Conservation (phyloP, 1,140 invertebrate species). For the Zaprionus camerounensis region DNA sequence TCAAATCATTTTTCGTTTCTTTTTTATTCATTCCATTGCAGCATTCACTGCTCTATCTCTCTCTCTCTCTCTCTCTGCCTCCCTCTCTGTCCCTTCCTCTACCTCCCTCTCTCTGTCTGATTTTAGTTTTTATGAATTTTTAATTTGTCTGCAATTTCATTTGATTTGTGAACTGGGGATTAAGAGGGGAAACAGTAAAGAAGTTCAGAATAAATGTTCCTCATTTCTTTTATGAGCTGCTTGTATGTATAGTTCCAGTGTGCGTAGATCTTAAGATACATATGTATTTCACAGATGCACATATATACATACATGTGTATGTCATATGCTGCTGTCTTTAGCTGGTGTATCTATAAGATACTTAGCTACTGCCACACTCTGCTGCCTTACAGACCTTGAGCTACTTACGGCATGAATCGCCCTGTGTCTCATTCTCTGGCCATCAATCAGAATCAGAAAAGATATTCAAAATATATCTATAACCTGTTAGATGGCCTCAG, state of each 20-base stretch:
- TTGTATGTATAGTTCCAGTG: too few species aligned
- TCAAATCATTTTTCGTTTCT: constrained; percentile 29
- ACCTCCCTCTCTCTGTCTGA: constrained; percentile 1
- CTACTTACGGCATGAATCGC: neutral
- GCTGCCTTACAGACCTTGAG: neutral
- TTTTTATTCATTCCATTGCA: constrained; percentile 31
- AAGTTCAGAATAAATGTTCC: neutral
- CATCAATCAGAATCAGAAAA: neutral
- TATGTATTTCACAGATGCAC: neutral
- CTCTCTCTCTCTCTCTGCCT: neutral
- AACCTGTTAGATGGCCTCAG: neutral
- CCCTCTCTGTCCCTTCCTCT: neutral
- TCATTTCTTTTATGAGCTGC: too few species aligned
- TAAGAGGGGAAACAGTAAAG: neutral
- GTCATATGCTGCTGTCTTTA: too few species aligned
- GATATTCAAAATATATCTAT: neutral
- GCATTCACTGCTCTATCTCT: neutral
- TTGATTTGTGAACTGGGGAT: constrained; percentile 61
- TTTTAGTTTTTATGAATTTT: constrained; percentile 77
- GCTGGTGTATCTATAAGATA: constrained; percentile 27
- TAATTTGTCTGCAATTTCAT: constrained; percentile 70
- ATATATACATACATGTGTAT: too few species aligned
- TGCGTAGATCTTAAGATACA: constrained; percentile 23
- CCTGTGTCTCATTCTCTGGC: neutral
- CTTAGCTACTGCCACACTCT: neutral